These are phyloP conservation scores for Diceros bicornis DNA, from an alignment of 2,797 vertebrate genomes.

Conservation along the genomic window DNA sequence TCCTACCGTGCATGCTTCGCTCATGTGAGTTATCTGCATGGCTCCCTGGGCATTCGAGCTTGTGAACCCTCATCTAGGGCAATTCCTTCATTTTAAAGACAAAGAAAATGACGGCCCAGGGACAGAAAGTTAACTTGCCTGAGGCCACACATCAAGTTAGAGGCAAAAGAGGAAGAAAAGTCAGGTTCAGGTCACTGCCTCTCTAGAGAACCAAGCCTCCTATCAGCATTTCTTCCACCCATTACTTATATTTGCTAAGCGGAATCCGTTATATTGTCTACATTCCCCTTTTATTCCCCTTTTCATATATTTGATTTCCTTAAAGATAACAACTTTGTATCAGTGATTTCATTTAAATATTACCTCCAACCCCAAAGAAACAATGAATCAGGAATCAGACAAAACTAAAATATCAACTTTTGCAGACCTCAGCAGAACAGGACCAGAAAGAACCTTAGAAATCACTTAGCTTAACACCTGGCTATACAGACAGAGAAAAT, in stretches of 20 bases:
- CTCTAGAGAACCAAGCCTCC: neutral
- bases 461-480: neutral
- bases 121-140: neutral
- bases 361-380: slow-evolving; percentile 25
- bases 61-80: neutral
- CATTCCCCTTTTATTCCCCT: slow-evolving; percentile 15
- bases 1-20: neutral
- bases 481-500: neutral
- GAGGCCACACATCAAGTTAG: neutral
- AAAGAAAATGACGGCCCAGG: neutral
- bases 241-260: neutral
- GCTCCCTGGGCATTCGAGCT: neutral
- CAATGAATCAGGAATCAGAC: neutral
- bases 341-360: slow-evolving; percentile 49
- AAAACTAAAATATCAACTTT: neutral
- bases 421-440: neutral
- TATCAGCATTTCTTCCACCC: neutral
- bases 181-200: neutral
- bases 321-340: neutral
- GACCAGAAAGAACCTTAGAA: neutral
- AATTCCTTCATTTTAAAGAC: slow-evolving; percentile 42
- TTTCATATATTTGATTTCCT: slow-evolving; percentile 11
- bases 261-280: neutral
- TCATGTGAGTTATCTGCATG: neutral
- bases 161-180: neutral